Percentiles rank a stretch among this genome's conserved stretches.
phyloP scores from a whole-genome alignment of 2,113 vertebrate species.

The Setophaga coronata region DNA sequence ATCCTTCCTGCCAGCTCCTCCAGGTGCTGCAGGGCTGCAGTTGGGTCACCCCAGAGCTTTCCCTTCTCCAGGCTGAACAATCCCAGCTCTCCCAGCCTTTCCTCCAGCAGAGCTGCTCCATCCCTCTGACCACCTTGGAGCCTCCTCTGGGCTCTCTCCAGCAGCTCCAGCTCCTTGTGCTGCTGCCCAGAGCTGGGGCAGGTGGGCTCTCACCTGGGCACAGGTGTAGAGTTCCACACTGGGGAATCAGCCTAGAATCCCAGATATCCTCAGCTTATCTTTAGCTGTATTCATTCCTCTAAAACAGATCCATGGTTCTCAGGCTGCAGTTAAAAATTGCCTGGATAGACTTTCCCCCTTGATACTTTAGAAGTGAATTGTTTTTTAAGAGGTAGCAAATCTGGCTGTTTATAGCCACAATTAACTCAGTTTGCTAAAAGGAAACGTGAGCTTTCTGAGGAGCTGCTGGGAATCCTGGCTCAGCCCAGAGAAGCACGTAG shows the following conservation, averaged over 20 bases:
- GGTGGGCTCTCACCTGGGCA: not conserved
- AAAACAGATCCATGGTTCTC: fast-evolving
- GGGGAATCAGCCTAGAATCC: not conserved
- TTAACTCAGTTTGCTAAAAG: not conserved
- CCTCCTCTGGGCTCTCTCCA: not conserved
- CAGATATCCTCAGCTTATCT: not conserved
- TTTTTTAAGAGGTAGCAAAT: not conserved
- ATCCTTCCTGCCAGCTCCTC: not conserved
- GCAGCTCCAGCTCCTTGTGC: not conserved
- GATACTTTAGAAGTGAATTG: not conserved
- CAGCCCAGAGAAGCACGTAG: not conserved
- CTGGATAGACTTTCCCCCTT: not conserved
- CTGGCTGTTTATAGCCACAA: not conserved
- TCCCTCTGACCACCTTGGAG: not conserved
- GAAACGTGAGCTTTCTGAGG: not conserved
- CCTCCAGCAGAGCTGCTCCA: not conserved
- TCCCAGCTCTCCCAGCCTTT: not conserved
- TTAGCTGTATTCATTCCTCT: fast-evolving
- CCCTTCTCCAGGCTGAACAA: not conserved
- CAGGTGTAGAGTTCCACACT: not conserved
- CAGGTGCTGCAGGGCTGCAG: fast-evolving
- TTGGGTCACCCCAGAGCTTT: not conserved
- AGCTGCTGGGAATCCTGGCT: not conserved
- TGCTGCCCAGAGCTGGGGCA: not conserved
- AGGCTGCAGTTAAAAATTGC: not conserved